Base-by-base conservation (phyloP, 1,140 invertebrate genomes). In the Nautilus pompilius region DNA sequence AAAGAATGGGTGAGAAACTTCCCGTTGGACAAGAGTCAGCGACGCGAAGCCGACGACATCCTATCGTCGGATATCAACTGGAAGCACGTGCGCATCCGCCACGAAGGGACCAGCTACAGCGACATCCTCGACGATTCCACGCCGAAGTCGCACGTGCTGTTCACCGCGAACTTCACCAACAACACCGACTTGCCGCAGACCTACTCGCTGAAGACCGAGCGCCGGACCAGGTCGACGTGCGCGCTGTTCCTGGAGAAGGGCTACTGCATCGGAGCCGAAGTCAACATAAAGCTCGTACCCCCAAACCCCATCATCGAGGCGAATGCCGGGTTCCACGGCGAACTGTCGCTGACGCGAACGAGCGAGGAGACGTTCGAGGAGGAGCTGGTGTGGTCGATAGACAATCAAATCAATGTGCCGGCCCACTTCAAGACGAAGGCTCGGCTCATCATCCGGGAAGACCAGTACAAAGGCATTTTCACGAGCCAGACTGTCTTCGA, bases 301-400 rank as follows among this genome's bases (percentile, higher is more conserved):
- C 77, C 78, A 17, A 77, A 77, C 48, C 75, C 76, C 4, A 69
- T 86, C 29, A 78, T 85, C 24, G 84, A 86, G 63, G 77, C 84
- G 5, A 85, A 85, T 64, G 82, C 82, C 20, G 84, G 84, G 2
- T 85, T 86, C 63, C 81, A 83, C 58, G 76, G 81, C 45, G 84
- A 86, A 62, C 63, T 84, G 58, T 69, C 75, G 22, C 76, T 86
- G 54, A 79, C 78, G 48, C 80, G 81, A 58, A 70, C 80, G 26
- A 72, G 70, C 48, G 82, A 81, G 46, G 79, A 84, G 45, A 81
- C 76, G 2, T 81, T 82, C 58, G 81, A 83, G 32, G 80, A 85
- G 54, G 76, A 79, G 58, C 68, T 86, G 32, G 73, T 78, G 20
- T 86, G 85, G 85, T 78, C 76, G 8, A 80, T 85, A 8, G 84